A percentile compares a stretch with the other conserved stretches of the same genome.
Evolutionary conservation across 2,113 vertebrate genomes (phyloP).

Genomic region (Hippocampus comes): DNA sequence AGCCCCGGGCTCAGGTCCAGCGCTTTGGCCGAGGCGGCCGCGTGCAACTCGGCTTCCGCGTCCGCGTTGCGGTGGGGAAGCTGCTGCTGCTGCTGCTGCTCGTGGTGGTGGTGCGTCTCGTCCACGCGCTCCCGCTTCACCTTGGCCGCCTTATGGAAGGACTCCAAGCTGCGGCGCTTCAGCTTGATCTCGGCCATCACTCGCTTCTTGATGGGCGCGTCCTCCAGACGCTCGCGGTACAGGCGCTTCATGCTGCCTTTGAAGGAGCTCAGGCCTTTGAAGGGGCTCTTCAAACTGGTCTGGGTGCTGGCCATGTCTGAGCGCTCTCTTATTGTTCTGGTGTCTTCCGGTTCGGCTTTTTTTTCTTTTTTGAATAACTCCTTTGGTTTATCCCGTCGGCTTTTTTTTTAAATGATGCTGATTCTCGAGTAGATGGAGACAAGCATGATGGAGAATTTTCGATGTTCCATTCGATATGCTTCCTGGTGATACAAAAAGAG

Average conservation of each 20-base stretch:
- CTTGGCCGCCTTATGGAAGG: constrained; percentile 74
- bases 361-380: constrained; percentile 34
- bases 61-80: constrained; percentile 64
- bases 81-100: not conserved
- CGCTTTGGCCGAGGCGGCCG: constrained; percentile 75
- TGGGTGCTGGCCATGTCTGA: constrained; percentile 83
- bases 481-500: constrained; percentile 40
- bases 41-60: constrained; percentile 64
- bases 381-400: constrained; percentile 8
- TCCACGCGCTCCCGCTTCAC: constrained; percentile 89
- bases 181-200: constrained; percentile 84
- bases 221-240: constrained; percentile 78
- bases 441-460: constrained; percentile 64
- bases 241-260: constrained; percentile 78
- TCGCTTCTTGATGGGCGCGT: constrained; percentile 85
- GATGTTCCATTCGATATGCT: constrained; percentile 36
- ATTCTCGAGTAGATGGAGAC: constrained; percentile 58
- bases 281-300: constrained; percentile 75
- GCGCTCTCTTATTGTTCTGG: constrained; percentile 35
- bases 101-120: constrained; percentile 59
- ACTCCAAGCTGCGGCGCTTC: constrained; percentile 75
- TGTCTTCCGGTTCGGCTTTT: constrained; percentile 26
- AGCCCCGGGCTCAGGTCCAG: constrained; percentile 92
- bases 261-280: constrained; percentile 74
- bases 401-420: constrained; percentile 47